Conservation (phyloP, 2,888 invertebrate species). For the Ernsta delagoae region DNA sequence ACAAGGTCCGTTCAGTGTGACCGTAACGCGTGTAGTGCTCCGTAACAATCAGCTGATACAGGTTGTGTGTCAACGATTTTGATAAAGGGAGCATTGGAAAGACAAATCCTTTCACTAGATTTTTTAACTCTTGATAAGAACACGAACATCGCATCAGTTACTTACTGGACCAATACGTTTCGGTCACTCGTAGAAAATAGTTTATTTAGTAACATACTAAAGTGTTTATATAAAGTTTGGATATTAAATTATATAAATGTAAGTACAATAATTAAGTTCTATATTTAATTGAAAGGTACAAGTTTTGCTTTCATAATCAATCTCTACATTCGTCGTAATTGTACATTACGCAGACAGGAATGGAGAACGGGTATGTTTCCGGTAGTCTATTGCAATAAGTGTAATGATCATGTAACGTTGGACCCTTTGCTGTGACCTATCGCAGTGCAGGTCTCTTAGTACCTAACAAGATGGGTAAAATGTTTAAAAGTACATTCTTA, state of each 20-base stretch:
- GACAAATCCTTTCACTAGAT: background rate
- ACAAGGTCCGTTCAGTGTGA: slow-evolving; percentile 7
- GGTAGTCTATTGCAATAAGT: background rate
- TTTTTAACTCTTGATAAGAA: background rate
- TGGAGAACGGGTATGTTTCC: slow-evolving; percentile 12
- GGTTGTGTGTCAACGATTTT: slow-evolving; percentile 16
- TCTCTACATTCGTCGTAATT: background rate
- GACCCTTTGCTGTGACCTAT: background rate
- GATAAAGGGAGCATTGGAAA: background rate
- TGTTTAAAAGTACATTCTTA: too few species aligned
- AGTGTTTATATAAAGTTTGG: background rate
- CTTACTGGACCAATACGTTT: background rate
- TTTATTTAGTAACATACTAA: background rate
- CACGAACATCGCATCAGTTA: background rate
- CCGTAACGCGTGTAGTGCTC: slow-evolving; percentile 16
- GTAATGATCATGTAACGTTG: background rate
- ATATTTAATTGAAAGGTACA: background rate
- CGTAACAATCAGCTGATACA: slow-evolving; percentile 17
- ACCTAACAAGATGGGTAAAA: too few species aligned
- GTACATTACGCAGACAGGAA: background rate
- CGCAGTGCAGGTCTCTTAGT: too few species aligned
- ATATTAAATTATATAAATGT: background rate
- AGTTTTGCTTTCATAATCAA: background rate
- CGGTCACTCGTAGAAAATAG: background rate
- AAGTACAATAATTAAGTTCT: background rate